These are phyloP conservation scores for Pipa parva DNA, from an alignment of 2,113 vertebrate species.

Conservation along the genomic window DNA sequence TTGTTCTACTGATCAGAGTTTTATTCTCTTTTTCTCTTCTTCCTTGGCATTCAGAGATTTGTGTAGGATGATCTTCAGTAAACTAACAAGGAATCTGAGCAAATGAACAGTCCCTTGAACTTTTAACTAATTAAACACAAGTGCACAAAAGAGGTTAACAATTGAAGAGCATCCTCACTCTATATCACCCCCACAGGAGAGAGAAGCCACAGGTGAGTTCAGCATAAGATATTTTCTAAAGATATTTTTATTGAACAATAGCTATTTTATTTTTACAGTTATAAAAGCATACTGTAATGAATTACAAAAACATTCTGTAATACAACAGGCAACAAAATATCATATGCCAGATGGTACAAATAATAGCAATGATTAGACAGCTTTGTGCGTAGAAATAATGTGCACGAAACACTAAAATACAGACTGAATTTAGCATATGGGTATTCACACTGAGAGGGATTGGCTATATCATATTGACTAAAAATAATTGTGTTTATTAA, in stretches of 20 bases:
- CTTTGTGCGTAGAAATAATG: too few species aligned
- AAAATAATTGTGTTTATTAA: too few species aligned
- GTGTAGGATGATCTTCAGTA: background rate
- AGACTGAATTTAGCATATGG: too few species aligned
- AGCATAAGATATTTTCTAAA: background rate
- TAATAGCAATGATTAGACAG: too few species aligned
- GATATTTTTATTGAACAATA: too few species aligned
- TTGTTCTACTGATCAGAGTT: background rate
- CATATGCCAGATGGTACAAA: too few species aligned
- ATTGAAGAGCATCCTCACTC: background rate
- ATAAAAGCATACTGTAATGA: background rate
- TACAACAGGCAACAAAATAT: too few species aligned
- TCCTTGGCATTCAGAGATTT: constrained; percentile 2
- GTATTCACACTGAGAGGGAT: too few species aligned
- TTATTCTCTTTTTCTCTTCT: background rate
- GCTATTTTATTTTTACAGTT: background rate
- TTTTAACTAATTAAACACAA: constrained; percentile 17
- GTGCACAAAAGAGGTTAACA: background rate
- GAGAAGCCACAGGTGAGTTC: background rate
- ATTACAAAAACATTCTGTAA: too few species aligned
- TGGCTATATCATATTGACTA: too few species aligned
- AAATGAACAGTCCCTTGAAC: background rate
- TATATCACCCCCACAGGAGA: background rate
- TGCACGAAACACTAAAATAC: too few species aligned
- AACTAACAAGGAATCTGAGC: background rate